phyloP scores from a whole-genome alignment of 2,888 invertebrate species.

The Plagiodera versicolora region DNA sequence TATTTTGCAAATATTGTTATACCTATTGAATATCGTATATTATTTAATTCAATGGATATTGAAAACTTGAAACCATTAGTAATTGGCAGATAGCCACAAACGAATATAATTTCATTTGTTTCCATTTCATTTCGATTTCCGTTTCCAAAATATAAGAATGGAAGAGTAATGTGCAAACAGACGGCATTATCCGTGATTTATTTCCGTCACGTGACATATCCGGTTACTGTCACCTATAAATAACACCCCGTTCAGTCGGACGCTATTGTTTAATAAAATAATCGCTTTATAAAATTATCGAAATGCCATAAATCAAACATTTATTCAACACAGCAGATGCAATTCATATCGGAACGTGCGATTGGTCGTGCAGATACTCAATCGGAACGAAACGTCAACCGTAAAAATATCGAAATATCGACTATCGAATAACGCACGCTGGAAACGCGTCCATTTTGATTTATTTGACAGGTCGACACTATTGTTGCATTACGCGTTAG shows the following conservation, averaged over 20 bases:
- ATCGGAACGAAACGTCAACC: conserved; percentile 49
- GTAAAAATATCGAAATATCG: conserved; percentile 51
- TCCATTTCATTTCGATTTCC: not conserved
- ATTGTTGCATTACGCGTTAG: conserved; percentile 49
- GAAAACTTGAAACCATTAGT: no score
- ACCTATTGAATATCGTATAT: no score
- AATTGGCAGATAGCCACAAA: no score
- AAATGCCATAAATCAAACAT: conserved; percentile 51
- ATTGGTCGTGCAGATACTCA: conserved; percentile 51
- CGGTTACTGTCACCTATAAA: conserved; percentile 37
- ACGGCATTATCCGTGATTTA: conserved; percentile 27
- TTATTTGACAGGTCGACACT: conserved; percentile 47
- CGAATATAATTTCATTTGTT: not conserved
- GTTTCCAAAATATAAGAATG: conserved; percentile 20
- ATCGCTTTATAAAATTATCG: conserved; percentile 51
- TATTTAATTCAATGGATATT: no score
- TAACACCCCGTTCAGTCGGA: conserved; percentile 38
- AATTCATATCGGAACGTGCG: conserved; percentile 51
- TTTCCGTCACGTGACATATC: conserved; percentile 30
- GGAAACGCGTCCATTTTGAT: conserved; percentile 50
- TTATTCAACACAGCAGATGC: conserved; percentile 54
- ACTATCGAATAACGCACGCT: conserved; percentile 37
- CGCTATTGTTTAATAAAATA: conserved; percentile 51
- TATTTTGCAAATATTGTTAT: no score
- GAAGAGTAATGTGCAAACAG: conserved; percentile 29